Conservation (phyloP, 2,113 vertebrate genomes). For the Odontophorus gujanensis region DNA sequence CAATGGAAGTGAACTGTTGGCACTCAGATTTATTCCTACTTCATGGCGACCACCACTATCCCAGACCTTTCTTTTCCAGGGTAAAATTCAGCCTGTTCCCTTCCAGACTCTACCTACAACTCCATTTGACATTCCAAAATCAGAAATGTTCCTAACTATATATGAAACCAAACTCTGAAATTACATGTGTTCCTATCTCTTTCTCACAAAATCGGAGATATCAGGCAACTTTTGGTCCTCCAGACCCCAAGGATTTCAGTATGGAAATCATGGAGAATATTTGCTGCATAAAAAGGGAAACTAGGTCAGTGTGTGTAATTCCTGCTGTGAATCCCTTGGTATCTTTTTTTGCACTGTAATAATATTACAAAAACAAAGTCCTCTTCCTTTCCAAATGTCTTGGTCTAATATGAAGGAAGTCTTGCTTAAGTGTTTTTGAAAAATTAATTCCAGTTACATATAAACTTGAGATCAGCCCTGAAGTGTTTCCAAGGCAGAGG, state of each 20-base stretch:
- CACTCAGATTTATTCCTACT: neutral
- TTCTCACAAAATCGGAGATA: neutral
- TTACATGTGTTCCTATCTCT: neutral
- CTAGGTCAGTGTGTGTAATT: neutral
- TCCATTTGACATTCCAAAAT: neutral
- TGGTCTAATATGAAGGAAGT: neutral
- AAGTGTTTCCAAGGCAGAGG: neutral
- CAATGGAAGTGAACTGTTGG: neutral
- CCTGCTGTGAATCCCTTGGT: neutral
- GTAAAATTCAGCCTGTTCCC: neutral
- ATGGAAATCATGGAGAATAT: neutral
- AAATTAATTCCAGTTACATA: neutral
- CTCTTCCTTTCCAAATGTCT: neutral
- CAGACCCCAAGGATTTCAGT: fast-evolving
- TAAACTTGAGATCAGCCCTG: neutral
- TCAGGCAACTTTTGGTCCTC: neutral
- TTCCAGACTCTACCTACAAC: neutral
- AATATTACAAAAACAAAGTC: neutral
- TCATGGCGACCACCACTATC: fast-evolving
- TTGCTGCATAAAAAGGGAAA: neutral
- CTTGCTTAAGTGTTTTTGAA: conserved; percentile 1
- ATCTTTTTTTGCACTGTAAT: neutral
- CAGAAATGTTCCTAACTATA: neutral
- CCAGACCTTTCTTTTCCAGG: neutral
- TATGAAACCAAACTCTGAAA: neutral